Base-by-base conservation (phyloP, 1,140 invertebrate species). In the Drosophila gunungcola region DNA sequence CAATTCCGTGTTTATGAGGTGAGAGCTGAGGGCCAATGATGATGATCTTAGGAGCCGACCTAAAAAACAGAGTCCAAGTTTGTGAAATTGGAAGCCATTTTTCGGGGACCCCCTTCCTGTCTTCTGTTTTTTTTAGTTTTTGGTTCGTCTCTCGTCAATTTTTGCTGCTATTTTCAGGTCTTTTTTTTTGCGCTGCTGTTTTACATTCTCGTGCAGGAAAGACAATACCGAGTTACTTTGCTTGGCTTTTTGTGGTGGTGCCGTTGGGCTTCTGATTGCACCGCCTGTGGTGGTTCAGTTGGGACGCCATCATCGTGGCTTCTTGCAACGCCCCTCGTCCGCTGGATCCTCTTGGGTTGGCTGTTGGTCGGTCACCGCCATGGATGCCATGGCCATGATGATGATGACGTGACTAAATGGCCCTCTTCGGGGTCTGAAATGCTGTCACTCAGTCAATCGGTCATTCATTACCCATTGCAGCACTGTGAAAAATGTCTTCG, bases 1-100 rank as follows among this genome's bases (percentile, higher is more conserved):
- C 46, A 41, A 52, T 62, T 41, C 27, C 49, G 38, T 41, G 68
- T 57, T 72, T 72, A 72, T 70, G 65, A 73, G 80, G 74, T 68
- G 74, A 78, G 65, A 81, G 73, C 56, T 61, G 32, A 51, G 51
- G 49, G 46, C 65, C 60, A 67, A 55, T 67, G 67, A 69, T 67
- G 43, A 65, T 56, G 63, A 72, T 70, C 65, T 54, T 52, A 61
- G 65, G 38, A 72, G 49, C 45, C 61, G 43, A 56, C 62, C 55
- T 38, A 25, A 58, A 21, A 60, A 43, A 34, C 16, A 29, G 29
- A 51, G 48, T 10, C 48, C 27, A 16, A 51, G 56, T 49, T 54
- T 58, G 52, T 74, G 77, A 62, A 83, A 86, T 75, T 83, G 80
- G 76, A 77, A 89, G 84, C 84, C 84, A 88, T 88, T 89, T 88